Conservation (phyloP, 2,113 vertebrate species). For the Vombatus ursinus region DNA sequence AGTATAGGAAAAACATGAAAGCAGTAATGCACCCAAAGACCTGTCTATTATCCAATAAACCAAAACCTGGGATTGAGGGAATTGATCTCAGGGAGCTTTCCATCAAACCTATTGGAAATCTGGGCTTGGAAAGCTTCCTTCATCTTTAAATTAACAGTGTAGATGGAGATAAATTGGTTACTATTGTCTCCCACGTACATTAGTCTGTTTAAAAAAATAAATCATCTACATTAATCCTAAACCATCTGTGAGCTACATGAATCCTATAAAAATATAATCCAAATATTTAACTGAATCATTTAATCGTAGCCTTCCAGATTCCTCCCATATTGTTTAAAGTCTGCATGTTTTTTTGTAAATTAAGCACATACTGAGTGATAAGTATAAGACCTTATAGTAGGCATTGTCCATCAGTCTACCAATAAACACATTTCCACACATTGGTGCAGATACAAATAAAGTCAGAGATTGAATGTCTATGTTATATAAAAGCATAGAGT, state of each 20-base stretch:
- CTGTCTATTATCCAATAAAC: neutral
- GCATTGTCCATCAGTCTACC: neutral
- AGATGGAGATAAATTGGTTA: neutral
- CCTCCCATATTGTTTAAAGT: neutral
- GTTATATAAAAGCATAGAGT: neutral
- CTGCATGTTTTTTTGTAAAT: conserved; percentile 33
- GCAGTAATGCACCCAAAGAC: neutral
- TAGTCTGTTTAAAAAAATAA: neutral
- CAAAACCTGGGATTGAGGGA: conserved; percentile 8
- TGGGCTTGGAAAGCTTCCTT: conserved; percentile 22
- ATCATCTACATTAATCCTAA: neutral
- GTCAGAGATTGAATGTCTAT: neutral
- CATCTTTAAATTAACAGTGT: conserved; percentile 10
- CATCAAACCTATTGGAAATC: conserved; percentile 6
- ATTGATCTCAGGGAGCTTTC: conserved; percentile 1
- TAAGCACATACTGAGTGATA: neutral
- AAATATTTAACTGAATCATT: neutral
- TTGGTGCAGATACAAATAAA: conserved; percentile 8
- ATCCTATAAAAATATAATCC: neutral
- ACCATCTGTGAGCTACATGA: neutral
- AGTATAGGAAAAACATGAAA: neutral
- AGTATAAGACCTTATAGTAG: neutral
- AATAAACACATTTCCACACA: neutral
- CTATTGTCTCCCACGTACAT: neutral
- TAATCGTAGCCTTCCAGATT: neutral